A percentile compares a stretch with the other conserved stretches of the same genome.
Evolutionary conservation across 2,888 invertebrate genomes (phyloP).

Genomic region (Cyrtodaria siliqua): DNA sequence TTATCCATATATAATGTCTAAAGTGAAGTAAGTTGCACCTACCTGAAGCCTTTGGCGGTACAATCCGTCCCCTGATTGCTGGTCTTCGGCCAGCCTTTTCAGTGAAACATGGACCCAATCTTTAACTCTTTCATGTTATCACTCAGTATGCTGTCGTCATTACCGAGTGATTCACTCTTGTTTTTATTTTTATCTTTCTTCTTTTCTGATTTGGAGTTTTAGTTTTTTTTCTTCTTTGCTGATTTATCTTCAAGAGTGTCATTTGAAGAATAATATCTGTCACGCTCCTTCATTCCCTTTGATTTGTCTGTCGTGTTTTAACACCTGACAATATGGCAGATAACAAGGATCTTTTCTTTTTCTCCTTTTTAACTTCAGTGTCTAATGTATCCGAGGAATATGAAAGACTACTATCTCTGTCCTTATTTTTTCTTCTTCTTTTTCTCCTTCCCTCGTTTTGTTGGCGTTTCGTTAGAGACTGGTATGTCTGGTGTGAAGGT

Average conservation of each 20-base stretch:
- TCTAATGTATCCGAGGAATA: slow-evolving; percentile 48
- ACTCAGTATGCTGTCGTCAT: slow-evolving; percentile 59
- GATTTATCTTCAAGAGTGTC: slow-evolving; percentile 74
- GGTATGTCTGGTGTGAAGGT: slow-evolving; percentile 62
- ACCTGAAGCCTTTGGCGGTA: slow-evolving; percentile 83
- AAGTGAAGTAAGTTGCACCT: too few relatives aligned
- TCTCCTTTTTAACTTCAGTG: slow-evolving; percentile 43
- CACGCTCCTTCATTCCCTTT: slow-evolving; percentile 69
- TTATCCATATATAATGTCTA: too few relatives aligned
- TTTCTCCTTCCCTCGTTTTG: slow-evolving; percentile 61
- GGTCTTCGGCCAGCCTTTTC: slow-evolving; percentile 42
- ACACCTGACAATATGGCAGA: slow-evolving; percentile 53
- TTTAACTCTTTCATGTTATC: slow-evolving; percentile 74
- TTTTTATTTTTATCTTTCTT: slow-evolving; percentile 75
- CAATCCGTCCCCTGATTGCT: slow-evolving; percentile 34
- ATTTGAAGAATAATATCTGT: slow-evolving; percentile 74
- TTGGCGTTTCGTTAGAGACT: slow-evolving; percentile 52
- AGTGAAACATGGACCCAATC: slow-evolving; percentile 74
- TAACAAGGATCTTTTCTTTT: slow-evolving; percentile 80
- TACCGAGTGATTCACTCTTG: slow-evolving; percentile 48
- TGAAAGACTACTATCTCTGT: slow-evolving; percentile 39
- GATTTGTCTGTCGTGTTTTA: slow-evolving; percentile 73
- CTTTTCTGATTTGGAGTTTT: slow-evolving; percentile 74
- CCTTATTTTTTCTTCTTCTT: slow-evolving; percentile 66
- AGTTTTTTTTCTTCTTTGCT: slow-evolving; percentile 76